Conservation (phyloP, 2,888 invertebrate genomes). For the Automeris io region DNA sequence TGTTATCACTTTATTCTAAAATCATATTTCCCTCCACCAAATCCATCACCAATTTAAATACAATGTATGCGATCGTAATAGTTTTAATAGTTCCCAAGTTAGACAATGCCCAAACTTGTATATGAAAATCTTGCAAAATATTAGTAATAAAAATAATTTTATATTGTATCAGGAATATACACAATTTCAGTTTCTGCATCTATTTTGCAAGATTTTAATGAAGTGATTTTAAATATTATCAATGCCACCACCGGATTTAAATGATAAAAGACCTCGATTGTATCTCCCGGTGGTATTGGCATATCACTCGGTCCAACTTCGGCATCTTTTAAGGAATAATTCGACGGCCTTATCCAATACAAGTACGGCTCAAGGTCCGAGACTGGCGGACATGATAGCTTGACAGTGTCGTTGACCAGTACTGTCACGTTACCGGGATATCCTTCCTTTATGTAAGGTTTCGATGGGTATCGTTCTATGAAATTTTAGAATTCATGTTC, state of each 20-base stretch:
- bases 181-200: no score
- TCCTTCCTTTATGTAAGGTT: slow-evolving; percentile 89
- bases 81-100: neutral
- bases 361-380: slow-evolving; percentile 91
- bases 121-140: neutral
- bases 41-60: neutral
- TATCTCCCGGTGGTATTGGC: slow-evolving; percentile 49
- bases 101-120: neutral
- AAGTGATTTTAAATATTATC: neutral
- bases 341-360: slow-evolving; percentile 83
- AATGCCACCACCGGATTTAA: slow-evolving; percentile 41
- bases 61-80: neutral
- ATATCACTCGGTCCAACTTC: slow-evolving; percentile 62
- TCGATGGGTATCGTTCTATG: slow-evolving; percentile 88
- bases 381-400: slow-evolving; percentile 86
- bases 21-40: slow-evolving; percentile 21
- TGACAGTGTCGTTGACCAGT: slow-evolving; percentile 81
- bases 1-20: neutral
- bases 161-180: neutral
- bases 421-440: slow-evolving; percentile 90
- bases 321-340: slow-evolving; percentile 49
- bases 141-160: neutral
- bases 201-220: slow-evolving; percentile 2
- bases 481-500: slow-evolving; percentile 18
- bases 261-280: slow-evolving; percentile 57